These are phyloP conservation scores for Hyperoplus immaculatus DNA, from an alignment of 2,797 vertebrate genomes.

Conservation along the genomic window DNA sequence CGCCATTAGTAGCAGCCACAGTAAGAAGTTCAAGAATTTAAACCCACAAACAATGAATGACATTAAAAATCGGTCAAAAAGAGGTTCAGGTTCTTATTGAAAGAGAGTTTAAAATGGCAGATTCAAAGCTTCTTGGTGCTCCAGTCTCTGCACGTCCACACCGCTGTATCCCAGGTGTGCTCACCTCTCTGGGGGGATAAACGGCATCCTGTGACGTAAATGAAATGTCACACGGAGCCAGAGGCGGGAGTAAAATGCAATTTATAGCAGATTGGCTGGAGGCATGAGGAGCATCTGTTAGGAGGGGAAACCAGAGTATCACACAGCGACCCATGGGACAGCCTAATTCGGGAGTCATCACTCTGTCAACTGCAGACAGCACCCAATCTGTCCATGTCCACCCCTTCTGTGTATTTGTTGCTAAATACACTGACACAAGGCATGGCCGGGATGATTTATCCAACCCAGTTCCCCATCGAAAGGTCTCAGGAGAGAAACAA, in stretches of 20 bases:
- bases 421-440: slow-evolving; percentile 32
- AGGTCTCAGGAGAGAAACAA: slow-evolving; percentile 43
- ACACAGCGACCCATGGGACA: slow-evolving; percentile 32
- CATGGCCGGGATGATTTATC: slow-evolving; percentile 47
- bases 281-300: slow-evolving; percentile 43
- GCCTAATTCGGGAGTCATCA: slow-evolving; percentile 66
- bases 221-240: slow-evolving; percentile 56
- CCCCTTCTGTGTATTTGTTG: slow-evolving; percentile 15
- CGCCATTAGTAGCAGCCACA: neutral
- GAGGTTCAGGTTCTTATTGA: slow-evolving; percentile 8
- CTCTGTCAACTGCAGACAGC: slow-evolving; percentile 46
- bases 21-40: neutral
- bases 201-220: slow-evolving; percentile 46
- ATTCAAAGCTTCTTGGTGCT: neutral
- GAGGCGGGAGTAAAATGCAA: slow-evolving; percentile 37
- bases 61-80: slow-evolving; percentile 1
- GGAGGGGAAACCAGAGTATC: slow-evolving; percentile 38
- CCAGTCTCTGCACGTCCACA: slow-evolving; percentile 25
- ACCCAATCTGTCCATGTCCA: slow-evolving; percentile 21
- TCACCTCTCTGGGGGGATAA: slow-evolving; percentile 47
- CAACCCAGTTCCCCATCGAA: slow-evolving; percentile 5
- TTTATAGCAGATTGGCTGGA: slow-evolving; percentile 56
- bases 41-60: neutral
- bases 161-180: slow-evolving; percentile 53
- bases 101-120: slow-evolving; percentile 22